Base-by-base conservation (phyloP, 2,888 invertebrate genomes). In the Stenolophus ochropezus region DNA sequence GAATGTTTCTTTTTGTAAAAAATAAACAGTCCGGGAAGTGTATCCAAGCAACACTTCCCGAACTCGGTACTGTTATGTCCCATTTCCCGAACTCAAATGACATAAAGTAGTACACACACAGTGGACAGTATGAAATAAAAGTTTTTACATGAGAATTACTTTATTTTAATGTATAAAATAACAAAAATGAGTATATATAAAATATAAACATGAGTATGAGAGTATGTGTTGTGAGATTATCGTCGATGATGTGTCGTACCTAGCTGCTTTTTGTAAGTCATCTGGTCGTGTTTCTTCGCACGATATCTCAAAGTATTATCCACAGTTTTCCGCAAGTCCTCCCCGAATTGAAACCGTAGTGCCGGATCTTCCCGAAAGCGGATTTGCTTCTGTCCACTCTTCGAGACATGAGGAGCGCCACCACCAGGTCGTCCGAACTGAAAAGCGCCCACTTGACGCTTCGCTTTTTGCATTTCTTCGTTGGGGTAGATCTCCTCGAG, bases 301-400 rank as follows among this genome's bases (percentile, higher is more conserved):
- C 92, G 91, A 87, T 94, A 95, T 27, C 94, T 90, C 83, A 95
- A 90, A 85, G 93, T 93, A 87, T 94, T 94, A 85, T 95, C 94
- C 11, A 95, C 92, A 83, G 92, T 91, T 86, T 92, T 91, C 83
- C 94, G 91, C 83, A 92, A 87, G 80, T 91, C 90, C 65, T 92
- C 92, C n/a, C 92, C 90, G 88, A 92, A 92, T 83, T 91, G 91
- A 84, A 90, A 93, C 84, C 93, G 91, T 84, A 94, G 89, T 83
- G 92, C 90, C 1, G 94, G 94, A 86, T 95, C 94, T 85, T 91
- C 91, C 27, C 85, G 86, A 2, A 89, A 88, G 82, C 87, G 86
- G 4, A 88, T 87, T n/a, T 87, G 83, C 82, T 87, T 86, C 79
- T 86, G 87, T 18, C 90, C 90, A 0, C 88, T 87, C 33, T 86